Conservation (phyloP, 2,113 vertebrate species). For the Edolisoma coerulescens region DNA sequence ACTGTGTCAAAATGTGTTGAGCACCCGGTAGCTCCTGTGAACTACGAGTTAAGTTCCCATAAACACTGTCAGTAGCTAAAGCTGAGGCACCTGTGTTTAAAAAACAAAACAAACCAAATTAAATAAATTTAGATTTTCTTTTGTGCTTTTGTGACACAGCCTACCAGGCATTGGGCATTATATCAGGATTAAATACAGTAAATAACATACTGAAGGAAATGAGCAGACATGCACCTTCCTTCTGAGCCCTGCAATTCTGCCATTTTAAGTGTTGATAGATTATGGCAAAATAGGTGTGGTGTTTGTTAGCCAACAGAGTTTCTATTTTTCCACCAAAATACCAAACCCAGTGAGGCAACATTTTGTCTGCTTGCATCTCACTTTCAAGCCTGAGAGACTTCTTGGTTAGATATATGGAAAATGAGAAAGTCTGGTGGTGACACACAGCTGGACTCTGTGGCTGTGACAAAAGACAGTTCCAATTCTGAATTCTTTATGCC, state of each 20-base stretch:
- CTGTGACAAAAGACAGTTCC: background rate
- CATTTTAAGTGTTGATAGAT: background rate
- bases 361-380: background rate
- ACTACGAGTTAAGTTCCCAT: background rate
- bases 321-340: background rate
- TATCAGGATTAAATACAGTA: background rate
- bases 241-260: background rate
- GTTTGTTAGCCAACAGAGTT: background rate
- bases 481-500: background rate
- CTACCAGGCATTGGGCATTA: background rate
- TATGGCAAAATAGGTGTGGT: background rate
- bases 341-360: background rate
- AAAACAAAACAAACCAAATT: background rate
- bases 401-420: background rate
- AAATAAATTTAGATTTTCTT: background rate
- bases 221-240: fast-evolving
- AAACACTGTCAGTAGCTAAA: background rate
- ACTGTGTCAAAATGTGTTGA: background rate
- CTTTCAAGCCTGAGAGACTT: background rate
- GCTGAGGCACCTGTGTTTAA: background rate
- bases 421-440: background rate
- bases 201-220: background rate
- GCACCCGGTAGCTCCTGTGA: background rate
- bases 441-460: background rate
- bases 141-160: background rate